Percentiles rank a stretch among this genome's conserved stretches.
These are phyloP conservation scores for Nomada hirtipes DNA, from an alignment of 2,888 invertebrate species.

Conservation along the genomic window DNA sequence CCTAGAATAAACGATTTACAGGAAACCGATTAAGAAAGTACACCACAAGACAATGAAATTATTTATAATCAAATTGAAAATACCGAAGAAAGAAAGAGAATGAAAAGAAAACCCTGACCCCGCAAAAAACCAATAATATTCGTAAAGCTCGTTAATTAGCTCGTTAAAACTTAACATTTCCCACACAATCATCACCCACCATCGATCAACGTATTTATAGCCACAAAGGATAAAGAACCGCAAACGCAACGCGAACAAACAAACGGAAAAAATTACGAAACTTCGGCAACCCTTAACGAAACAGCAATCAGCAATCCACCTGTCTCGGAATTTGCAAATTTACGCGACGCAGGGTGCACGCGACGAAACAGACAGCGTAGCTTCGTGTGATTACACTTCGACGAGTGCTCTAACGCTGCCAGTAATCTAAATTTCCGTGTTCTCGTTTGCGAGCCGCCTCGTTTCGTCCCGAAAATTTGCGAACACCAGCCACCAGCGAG, in stretches of 20 bases:
- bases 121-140: not conserved
- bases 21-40: too few relatives aligned
- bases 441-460: conserved; percentile 16
- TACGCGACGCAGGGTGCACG: not conserved
- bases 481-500: not conserved
- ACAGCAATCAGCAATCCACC: not conserved
- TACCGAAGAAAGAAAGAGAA: too few relatives aligned
- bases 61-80: too few relatives aligned
- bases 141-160: not conserved
- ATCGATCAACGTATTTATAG: too few relatives aligned
- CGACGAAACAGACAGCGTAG: not conserved
- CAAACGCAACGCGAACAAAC: not conserved
- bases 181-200: too few relatives aligned
- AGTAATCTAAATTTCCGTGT: conserved; percentile 36
- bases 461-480: conserved; percentile 1
- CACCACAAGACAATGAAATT: too few relatives aligned
- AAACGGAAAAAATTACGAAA: not conserved
- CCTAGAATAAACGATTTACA: too few relatives aligned
- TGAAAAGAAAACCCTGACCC: too few relatives aligned
- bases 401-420: conserved; percentile 10
- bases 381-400: conserved; percentile 17
- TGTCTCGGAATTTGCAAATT: not conserved
- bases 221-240: not conserved
- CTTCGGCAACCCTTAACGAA: not conserved
- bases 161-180: too few relatives aligned